phyloP scores from a whole-genome alignment of 2,888 invertebrate species.

The Atherix ibis region DNA sequence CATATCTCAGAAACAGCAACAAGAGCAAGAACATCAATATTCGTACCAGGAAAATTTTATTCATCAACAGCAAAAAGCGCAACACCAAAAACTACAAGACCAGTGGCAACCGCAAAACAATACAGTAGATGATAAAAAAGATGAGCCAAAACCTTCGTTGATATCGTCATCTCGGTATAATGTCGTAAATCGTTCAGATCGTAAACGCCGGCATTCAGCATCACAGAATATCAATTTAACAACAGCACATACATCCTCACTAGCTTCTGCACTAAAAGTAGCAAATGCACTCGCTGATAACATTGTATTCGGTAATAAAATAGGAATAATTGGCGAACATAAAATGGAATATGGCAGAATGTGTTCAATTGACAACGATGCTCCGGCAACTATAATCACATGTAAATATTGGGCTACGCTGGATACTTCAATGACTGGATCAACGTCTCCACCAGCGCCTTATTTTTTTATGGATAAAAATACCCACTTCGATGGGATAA shows the following conservation, averaged over 20 bases:
- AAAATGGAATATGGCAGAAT: conserved; percentile 6
- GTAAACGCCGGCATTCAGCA: conserved; percentile 43
- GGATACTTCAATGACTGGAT: conserved; percentile 12
- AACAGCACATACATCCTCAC: too few species aligned
- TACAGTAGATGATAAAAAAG: too few species aligned
- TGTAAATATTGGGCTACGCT: conserved; percentile 23
- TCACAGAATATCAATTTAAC: conserved; percentile 21
- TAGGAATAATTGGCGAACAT: conserved; percentile 9
- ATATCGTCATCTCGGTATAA: too few species aligned
- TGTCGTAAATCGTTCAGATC: conserved; percentile 29
- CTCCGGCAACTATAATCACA: conserved; percentile 20
- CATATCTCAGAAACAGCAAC: conserved; percentile 1
- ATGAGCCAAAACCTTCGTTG: too few species aligned
- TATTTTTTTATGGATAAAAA: conserved; percentile 21
- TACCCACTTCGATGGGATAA: conserved; percentile 12
- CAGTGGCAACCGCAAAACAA: too few species aligned
- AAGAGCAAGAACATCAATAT: neutral
- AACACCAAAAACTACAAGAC: too few species aligned
- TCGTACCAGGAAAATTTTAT: too few species aligned
- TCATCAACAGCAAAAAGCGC: too few species aligned
- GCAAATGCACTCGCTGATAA: conserved; percentile 9
- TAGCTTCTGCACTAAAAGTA: conserved; percentile 16
- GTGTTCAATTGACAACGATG: conserved; percentile 1
- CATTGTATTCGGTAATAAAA: conserved; percentile 6
- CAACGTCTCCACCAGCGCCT: conserved; percentile 6